Percentiles rank a stretch among this genome's conserved stretches.
phyloP scores from a whole-genome alignment of 37 sponge, comb jelly and placozoan species.

The Ephydatia muelleri region DNA sequence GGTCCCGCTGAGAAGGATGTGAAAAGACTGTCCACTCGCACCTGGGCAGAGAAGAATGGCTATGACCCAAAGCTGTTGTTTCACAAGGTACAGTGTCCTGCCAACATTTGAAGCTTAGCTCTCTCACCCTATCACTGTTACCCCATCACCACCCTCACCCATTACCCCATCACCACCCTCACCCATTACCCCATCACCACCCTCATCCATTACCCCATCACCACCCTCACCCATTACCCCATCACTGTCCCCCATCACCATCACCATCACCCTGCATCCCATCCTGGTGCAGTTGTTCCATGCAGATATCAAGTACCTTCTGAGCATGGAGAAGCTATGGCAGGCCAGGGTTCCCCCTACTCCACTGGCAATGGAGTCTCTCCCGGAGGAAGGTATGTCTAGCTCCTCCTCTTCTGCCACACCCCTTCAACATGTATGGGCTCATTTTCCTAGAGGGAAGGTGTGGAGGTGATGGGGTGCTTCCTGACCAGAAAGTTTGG shows the following conservation, averaged over 20 bases:
- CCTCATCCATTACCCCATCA: too few species aligned
- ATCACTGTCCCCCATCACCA: too few species aligned
- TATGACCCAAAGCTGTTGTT: conserved; percentile 83
- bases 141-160: too few species aligned
- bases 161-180: too few species aligned
- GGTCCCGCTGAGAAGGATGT: neutral
- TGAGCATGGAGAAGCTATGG: conserved; percentile 98
- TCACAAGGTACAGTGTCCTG: conserved; percentile 60
- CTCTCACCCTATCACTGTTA: too few species aligned
- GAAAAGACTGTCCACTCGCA: conserved; percentile 80
- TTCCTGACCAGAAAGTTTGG: conserved; percentile 95
- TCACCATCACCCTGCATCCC: neutral
- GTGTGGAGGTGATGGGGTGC: neutral
- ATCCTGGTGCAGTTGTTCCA: conserved; percentile 66
- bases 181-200: too few species aligned
- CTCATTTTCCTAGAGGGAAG: neutral
- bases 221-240: too few species aligned
- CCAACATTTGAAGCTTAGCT: too few species aligned
- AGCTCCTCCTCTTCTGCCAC: neutral
- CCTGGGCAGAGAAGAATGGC: conserved; percentile 81
- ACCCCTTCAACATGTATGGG: neutral
- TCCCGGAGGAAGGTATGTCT: conserved; percentile 19
- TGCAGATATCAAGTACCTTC: conserved; percentile 88
- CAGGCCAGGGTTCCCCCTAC: conserved; percentile 79
- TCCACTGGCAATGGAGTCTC: conserved; percentile 60